Evolutionary conservation across 2,888 invertebrate species (phyloP), one percentile per base, ranked within the genome.

Genomic region (Hetaerina titia): DNA sequence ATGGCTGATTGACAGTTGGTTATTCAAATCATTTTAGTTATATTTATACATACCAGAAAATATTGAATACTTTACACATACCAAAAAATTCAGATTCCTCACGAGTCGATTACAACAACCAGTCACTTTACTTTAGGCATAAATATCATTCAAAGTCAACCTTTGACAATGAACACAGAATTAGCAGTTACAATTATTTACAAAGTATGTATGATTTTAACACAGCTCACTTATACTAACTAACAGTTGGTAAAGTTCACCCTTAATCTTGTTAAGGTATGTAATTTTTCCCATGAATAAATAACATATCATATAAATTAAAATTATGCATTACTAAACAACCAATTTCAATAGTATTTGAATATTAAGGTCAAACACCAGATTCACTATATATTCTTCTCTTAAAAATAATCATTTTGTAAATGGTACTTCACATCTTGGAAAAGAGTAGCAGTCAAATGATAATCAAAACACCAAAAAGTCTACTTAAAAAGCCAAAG

Each of bases 181-280:
- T 56, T 45, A 74, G 69, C 92, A 69, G 69, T 81, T 92, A 92
- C 25, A 64, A 74, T 56, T 92, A 92, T 92, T 92, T 92, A 92
- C 92, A 92, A 57, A 4, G 56, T 74, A 74, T 15, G 45, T 69
- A 63, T 92, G 63, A 64, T 64, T 31, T 69, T 15, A 69, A 64
- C 45, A 69, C 56, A 74, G 8, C 8, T 69, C 45, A 92, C 69
- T 69, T 22, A 69, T 57, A 31, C 19, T 69, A 15, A 11, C 56
- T 57, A 56, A 22, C 64, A 56, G 69, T 69, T 56, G n/a, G 19
- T 13, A 57, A 17, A n/a, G 45, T 45, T 22, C 64, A 64, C 22
- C 57, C 69, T 74, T 69, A n/a, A 22, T 74, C 45, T 64, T 69
- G 15, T 57, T 45, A 56, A 69, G 64, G 45, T 17, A 64, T 64